These are phyloP conservation scores for Rhabdornis inornatus DNA, from an alignment of 2,113 vertebrate genomes.

Conservation along the genomic window DNA sequence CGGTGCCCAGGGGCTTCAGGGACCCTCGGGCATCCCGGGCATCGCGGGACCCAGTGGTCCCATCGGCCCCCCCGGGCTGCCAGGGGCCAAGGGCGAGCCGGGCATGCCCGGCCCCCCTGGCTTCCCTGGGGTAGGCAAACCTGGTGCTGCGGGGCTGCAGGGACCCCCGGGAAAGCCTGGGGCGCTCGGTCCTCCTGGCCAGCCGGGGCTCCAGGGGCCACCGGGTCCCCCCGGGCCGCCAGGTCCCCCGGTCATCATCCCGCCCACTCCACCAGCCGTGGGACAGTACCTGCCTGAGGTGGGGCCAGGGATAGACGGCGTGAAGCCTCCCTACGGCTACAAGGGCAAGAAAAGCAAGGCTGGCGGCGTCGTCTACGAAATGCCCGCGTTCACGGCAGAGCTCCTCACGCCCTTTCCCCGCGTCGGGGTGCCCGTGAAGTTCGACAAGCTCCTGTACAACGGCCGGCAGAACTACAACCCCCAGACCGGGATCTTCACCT, in stretches of 20 bases:
- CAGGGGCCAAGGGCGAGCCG: conserved; percentile 85
- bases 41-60: conserved; percentile 85
- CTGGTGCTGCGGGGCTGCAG: conserved; percentile 80
- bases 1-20: conserved; percentile 86
- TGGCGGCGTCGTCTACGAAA: conserved; percentile 71
- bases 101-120: conserved; percentile 85
- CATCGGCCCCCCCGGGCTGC: conserved; percentile 84
- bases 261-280: conserved; percentile 76
- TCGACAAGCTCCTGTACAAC: conserved; percentile 94
- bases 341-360: conserved; percentile 83
- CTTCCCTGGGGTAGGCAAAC: conserved; percentile 79
- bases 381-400: conserved; percentile 92
- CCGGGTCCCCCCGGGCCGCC: conserved; percentile 83
- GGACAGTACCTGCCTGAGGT: conserved; percentile 83
- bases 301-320: conserved; percentile 77
- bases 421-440: conserved; percentile 88
- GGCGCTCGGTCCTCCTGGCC: conserved; percentile 80
- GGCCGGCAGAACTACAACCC: conserved; percentile 95
- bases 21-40: conserved; percentile 90
- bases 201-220: conserved; percentile 84
- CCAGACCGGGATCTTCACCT: conserved; percentile 92
- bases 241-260: conserved; percentile 72
- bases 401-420: conserved; percentile 90
- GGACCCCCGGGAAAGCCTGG: conserved; percentile 88
- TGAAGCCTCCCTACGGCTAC: conserved; percentile 78